phyloP scores from a whole-genome alignment of 2,113 vertebrate species.

The Xyliphius kryptos region DNA sequence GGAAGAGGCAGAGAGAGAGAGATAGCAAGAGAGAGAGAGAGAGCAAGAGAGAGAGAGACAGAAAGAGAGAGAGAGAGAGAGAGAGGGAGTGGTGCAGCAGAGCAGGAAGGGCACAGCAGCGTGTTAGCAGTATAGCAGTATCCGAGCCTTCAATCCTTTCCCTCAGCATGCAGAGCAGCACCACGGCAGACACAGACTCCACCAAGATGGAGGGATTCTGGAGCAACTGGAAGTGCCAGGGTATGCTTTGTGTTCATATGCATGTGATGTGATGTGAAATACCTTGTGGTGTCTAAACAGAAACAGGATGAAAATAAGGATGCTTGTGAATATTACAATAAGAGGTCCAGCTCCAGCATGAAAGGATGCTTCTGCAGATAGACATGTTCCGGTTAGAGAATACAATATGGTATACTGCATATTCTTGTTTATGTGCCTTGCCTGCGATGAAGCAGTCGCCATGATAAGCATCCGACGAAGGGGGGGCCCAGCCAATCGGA shows the following conservation, averaged over 20 bases:
- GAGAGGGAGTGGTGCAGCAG: conserved; percentile 38
- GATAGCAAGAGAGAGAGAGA: too few species aligned
- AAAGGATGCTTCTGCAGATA: conserved; percentile 43
- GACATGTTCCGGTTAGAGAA: conserved; percentile 40
- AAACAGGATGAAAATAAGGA: too few species aligned
- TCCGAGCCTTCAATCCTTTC: conserved; percentile 20
- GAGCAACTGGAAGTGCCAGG: conserved; percentile 98
- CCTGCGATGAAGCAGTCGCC: conserved; percentile 22
- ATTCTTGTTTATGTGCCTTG: conserved; percentile 3
- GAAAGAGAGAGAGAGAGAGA: conserved; percentile 36
- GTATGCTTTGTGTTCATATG: conserved; percentile 67
- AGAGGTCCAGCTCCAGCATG: too few species aligned
- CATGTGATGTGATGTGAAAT: not conserved
- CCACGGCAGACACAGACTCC: conserved; percentile 53
- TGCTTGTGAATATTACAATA: not conserved
- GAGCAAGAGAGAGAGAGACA: too few species aligned
- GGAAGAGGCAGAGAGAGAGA: too few species aligned
- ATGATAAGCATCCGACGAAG: conserved; percentile 11
- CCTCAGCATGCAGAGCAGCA: conserved; percentile 80
- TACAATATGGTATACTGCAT: not conserved
- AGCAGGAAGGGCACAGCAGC: conserved; percentile 51
- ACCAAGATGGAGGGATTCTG: conserved; percentile 92
- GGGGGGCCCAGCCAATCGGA: conserved; percentile 16
- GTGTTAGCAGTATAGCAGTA: conserved; percentile 33
- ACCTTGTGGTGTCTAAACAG: not conserved